A percentile compares a stretch with the other conserved stretches of the same genome.
Evolutionary conservation across 2,888 invertebrate genomes (phyloP).

Genomic region (Tetropium fuscum): DNA sequence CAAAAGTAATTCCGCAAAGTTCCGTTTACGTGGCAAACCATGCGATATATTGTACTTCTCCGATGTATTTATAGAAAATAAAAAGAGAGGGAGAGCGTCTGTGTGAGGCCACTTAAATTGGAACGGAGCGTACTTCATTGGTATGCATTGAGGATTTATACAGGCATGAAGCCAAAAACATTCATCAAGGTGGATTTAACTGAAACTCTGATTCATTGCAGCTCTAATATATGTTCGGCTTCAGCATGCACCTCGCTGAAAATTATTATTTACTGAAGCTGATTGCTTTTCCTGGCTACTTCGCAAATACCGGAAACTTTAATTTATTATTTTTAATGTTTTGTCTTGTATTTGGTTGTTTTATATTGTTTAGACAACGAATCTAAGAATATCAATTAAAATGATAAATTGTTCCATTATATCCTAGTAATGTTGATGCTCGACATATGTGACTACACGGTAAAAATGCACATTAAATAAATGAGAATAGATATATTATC

Average conservation of each 20-base stretch:
- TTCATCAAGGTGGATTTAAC: constrained; percentile 69
- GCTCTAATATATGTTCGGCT: constrained; percentile 66
- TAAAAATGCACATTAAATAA: no score
- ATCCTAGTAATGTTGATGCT: no score
- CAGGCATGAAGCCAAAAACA: constrained; percentile 68
- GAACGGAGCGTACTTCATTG: constrained; percentile 66
- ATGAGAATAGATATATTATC: no score
- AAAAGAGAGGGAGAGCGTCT: constrained; percentile 52
- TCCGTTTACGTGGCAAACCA: constrained; percentile 27
- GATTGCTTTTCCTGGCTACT: constrained; percentile 59
- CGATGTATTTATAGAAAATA: constrained; percentile 38
- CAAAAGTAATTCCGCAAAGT: constrained; percentile 20
- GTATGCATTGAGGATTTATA: constrained; percentile 69
- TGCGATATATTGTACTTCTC: constrained; percentile 27
- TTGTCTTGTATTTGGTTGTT: constrained; percentile 21
- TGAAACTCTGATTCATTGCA: constrained; percentile 68
- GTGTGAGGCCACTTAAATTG: constrained; percentile 59
- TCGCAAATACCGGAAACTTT: constrained; percentile 48
- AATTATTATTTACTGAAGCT: constrained; percentile 64
- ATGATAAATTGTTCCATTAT: neutral
- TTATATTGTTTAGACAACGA: constrained; percentile 3
- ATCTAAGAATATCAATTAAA: constrained; percentile 11
- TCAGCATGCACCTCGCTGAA: constrained; percentile 62
- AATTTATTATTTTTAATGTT: constrained; percentile 44
- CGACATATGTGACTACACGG: no score